phyloP scores from a whole-genome alignment of 2,113 vertebrate species.

The Tupaia tana region DNA sequence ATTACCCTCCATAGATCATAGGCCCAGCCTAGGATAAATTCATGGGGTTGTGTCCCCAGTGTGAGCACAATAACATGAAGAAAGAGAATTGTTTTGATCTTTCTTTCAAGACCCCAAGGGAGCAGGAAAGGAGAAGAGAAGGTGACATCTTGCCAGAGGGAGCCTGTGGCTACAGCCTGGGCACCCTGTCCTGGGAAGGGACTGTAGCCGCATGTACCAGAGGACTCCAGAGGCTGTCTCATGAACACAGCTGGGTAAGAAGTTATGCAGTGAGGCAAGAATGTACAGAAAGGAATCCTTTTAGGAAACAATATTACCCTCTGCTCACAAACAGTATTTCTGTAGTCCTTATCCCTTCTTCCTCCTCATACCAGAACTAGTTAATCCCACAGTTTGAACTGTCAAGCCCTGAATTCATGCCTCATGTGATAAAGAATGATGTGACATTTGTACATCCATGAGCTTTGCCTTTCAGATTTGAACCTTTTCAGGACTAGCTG shows the following conservation, averaged over 20 bases:
- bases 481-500: not conserved
- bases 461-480: not conserved
- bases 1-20: not conserved
- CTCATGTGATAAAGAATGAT: not conserved
- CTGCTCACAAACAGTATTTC: not conserved
- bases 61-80: not conserved
- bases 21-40: not conserved
- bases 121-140: not conserved
- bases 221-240: not conserved
- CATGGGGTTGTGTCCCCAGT: not conserved
- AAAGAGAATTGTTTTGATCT: not conserved
- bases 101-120: not conserved
- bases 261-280: not conserved
- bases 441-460: too few species aligned
- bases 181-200: accelerated
- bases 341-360: not conserved
- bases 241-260: not conserved
- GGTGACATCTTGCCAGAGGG: not conserved
- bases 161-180: not conserved
- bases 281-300: not conserved
- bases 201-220: not conserved
- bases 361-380: not conserved
- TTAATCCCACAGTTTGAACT: not conserved
- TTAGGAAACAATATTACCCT: too few species aligned
- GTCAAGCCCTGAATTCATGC: not conserved